phyloP scores from a whole-genome alignment of 2,113 vertebrate species.

The Alexandromys fortis region DNA sequence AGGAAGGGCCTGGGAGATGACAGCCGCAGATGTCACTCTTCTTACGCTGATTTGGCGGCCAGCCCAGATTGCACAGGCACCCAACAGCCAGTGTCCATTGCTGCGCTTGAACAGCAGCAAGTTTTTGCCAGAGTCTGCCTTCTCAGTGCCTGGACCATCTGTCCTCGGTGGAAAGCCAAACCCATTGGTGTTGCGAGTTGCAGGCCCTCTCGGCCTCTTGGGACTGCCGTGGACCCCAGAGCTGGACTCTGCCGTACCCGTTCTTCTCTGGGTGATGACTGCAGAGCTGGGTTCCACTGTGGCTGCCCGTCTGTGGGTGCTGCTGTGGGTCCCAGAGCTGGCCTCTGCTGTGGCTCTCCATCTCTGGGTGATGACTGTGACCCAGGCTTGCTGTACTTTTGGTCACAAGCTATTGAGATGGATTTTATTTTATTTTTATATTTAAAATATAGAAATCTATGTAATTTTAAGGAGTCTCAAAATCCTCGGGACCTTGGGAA shows the following conservation, averaged over 20 bases:
- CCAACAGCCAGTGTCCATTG: neutral
- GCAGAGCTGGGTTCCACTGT: too few relatives aligned
- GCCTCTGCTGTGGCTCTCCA: rapidly evolving
- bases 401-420: neutral
- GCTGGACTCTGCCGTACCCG: rapidly evolving
- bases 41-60: neutral
- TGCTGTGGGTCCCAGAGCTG: neutral
- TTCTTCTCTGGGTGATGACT: neutral
- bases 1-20: neutral
- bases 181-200: rapidly evolving
- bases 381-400: neutral
- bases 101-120: neutral
- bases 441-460: conserved; percentile 57
- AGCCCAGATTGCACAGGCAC: neutral
- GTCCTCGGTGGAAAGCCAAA: neutral
- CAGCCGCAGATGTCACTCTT: neutral
- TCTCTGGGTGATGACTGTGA: neutral
- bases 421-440: conserved; percentile 74
- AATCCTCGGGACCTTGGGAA: neutral
- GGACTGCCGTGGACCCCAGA: too few relatives aligned
- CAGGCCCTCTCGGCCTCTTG: too few relatives aligned
- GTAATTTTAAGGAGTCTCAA: conserved; percentile 48
- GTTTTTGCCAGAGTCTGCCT: neutral
- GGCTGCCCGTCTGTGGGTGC: neutral
- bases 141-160: neutral